phyloP scores from a whole-genome alignment of 92 coral and sea anemone species.

The Porites evermanni region DNA sequence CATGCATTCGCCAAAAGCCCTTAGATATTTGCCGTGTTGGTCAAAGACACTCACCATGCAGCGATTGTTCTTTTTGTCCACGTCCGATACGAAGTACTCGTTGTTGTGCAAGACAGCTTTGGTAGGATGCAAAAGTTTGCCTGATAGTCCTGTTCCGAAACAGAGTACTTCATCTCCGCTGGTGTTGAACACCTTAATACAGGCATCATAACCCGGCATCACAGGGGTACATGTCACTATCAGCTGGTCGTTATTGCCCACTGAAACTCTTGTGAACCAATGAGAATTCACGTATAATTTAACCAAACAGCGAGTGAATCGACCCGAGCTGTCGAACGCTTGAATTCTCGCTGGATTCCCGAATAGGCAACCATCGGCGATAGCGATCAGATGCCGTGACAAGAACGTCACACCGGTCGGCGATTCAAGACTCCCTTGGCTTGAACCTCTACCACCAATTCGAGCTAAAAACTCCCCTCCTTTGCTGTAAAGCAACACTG shows the following conservation, averaged over 20 bases:
- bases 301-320: slow-evolving; percentile 70
- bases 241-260: slow-evolving; percentile 49
- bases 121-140: slow-evolving; percentile 68
- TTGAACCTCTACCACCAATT: slow-evolving; percentile 71
- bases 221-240: slow-evolving; percentile 79
- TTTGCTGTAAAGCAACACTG: slow-evolving; percentile 63
- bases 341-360: slow-evolving; percentile 85
- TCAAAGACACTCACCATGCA: slow-evolving; percentile 86
- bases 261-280: slow-evolving; percentile 76
- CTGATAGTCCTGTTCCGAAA: slow-evolving; percentile 77
- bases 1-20: slow-evolving; percentile 84
- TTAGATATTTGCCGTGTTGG: slow-evolving; percentile 64
- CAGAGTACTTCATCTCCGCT: slow-evolving; percentile 70
- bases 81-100: slow-evolving; percentile 82
- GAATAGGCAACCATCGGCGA: slow-evolving; percentile 83
- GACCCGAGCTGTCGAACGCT: slow-evolving; percentile 72
- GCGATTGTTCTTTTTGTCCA: slow-evolving; percentile 73
- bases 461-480: slow-evolving; percentile 66
- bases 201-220: slow-evolving; percentile 73
- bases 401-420: slow-evolving; percentile 74
- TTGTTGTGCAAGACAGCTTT: slow-evolving; percentile 69
- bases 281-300: slow-evolving; percentile 62
- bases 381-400: slow-evolving; percentile 55
- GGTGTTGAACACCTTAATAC: slow-evolving; percentile 75
- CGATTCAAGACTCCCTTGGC: slow-evolving; percentile 74